Conservation (phyloP, 2,888 invertebrate species). For the Eucera pruinosa region DNA sequence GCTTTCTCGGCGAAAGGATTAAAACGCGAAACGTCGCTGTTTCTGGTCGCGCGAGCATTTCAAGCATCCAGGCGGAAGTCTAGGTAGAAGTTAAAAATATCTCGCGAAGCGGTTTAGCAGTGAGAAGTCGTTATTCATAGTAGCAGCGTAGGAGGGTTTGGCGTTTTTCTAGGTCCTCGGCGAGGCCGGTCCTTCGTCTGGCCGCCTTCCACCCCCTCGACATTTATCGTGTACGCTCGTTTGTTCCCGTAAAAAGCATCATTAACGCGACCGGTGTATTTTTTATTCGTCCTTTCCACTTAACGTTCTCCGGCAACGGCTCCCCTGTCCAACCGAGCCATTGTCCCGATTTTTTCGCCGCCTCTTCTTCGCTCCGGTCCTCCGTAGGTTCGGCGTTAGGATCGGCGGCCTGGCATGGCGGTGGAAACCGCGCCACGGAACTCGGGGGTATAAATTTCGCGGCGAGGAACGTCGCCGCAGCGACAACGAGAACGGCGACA, state of each 20-base stretch:
- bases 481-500: conserved; percentile 2
- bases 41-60: too few species aligned
- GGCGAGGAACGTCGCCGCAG: conserved; percentile 48
- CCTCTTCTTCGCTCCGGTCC: conserved; percentile 6
- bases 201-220: conserved; percentile 25
- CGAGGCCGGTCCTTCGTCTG: conserved; percentile 7
- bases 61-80: neutral
- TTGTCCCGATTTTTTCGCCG: conserved; percentile 43
- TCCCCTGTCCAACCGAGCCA: conserved; percentile 21
- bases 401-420: conserved; percentile 17
- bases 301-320: conserved; percentile 11
- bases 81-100: conserved; percentile 37
- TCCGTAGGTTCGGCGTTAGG: conserved; percentile 6
- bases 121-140: conserved; percentile 61
- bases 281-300: conserved; percentile 50
- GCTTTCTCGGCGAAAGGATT: too few species aligned
- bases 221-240: conserved; percentile 65
- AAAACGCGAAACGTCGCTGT: too few species aligned
- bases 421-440: conserved; percentile 30
- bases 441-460: conserved; percentile 58
- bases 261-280: conserved; percentile 68
- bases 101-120: conserved; percentile 5
- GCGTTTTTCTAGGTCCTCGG: conserved; percentile 17
- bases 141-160: too few species aligned
- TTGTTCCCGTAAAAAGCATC: conserved; percentile 70